phyloP scores from a whole-genome alignment of 2,113 vertebrate genomes.

The Mirounga angustirostris region DNA sequence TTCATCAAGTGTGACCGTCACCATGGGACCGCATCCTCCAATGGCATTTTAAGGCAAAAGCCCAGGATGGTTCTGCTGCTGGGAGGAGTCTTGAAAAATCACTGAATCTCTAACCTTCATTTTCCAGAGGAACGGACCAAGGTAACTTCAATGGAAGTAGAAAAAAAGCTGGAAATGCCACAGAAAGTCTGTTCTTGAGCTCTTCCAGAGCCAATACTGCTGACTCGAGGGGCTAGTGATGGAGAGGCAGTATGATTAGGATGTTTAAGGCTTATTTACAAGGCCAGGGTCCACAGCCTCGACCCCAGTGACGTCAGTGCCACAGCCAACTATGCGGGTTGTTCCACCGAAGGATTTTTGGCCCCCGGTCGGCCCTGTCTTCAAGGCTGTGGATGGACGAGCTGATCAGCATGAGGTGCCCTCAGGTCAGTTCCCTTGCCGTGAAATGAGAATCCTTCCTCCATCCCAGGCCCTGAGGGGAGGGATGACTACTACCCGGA shows the following conservation, averaged over 20 bases:
- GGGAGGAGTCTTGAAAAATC: background rate
- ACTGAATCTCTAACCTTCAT: background rate
- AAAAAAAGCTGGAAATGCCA: background rate
- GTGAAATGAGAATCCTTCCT: background rate
- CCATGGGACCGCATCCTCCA: background rate
- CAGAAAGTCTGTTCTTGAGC: background rate
- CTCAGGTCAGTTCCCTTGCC: background rate
- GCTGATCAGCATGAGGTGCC: too few species aligned
- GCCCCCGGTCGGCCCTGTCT: background rate
- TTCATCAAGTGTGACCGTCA: background rate
- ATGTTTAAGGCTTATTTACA: background rate
- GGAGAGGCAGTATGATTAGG: background rate
- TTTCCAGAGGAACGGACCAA: background rate
- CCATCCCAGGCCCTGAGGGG: too few species aligned
- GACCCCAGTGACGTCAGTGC: background rate
- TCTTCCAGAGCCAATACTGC: background rate
- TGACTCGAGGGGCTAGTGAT: background rate
- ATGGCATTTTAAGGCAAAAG: background rate
- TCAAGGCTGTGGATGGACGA: background rate
- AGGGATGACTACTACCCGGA: accelerated
- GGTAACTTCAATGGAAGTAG: background rate
- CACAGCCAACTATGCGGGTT: background rate
- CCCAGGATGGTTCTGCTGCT: background rate
- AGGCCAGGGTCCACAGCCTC: background rate
- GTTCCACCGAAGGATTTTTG: background rate